Percentiles rank a stretch among this genome's conserved stretches.
phyloP scores from a whole-genome alignment of 2,113 vertebrate species.

The Lampris megalopsis region DNA sequence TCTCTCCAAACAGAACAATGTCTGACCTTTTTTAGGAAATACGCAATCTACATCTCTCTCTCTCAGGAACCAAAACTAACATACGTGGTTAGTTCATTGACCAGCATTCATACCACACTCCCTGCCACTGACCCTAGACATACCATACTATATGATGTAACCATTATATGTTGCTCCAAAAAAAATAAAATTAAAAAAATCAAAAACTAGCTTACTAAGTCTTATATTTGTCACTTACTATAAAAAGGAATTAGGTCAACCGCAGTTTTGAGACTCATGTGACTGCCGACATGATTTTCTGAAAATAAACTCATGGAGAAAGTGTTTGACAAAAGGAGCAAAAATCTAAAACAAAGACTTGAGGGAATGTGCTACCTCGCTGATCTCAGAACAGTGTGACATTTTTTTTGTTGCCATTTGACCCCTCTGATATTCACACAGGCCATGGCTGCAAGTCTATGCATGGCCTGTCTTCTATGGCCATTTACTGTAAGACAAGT shows the following conservation, averaged over 20 bases:
- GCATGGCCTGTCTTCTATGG: too few species aligned
- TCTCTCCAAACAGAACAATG: background rate
- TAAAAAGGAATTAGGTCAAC: constrained; percentile 13
- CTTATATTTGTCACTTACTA: background rate
- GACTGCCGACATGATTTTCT: constrained; percentile 11
- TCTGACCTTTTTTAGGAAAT: background rate
- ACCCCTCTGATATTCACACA: background rate
- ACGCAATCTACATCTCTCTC: background rate
- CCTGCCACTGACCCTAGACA: background rate
- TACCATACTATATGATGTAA: too few species aligned
- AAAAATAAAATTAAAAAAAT: too few species aligned
- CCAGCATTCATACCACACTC: background rate
- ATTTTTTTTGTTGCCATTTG: background rate
- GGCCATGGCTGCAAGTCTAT: too few species aligned
- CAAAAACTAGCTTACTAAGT: too few species aligned
- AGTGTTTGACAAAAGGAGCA: background rate
- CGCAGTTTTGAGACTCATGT: constrained; percentile 4
- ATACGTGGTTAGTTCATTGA: background rate
- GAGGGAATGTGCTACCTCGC: background rate
- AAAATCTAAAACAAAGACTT: background rate
- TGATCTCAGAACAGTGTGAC: background rate
- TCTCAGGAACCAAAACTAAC: background rate
- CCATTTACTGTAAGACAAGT: too few species aligned
- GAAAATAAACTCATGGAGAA: background rate
- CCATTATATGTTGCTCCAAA: too few species aligned